Base-by-base conservation (phyloP, 35 echinoderm and acorn worm species). In the Anneissia japonica region DNA sequence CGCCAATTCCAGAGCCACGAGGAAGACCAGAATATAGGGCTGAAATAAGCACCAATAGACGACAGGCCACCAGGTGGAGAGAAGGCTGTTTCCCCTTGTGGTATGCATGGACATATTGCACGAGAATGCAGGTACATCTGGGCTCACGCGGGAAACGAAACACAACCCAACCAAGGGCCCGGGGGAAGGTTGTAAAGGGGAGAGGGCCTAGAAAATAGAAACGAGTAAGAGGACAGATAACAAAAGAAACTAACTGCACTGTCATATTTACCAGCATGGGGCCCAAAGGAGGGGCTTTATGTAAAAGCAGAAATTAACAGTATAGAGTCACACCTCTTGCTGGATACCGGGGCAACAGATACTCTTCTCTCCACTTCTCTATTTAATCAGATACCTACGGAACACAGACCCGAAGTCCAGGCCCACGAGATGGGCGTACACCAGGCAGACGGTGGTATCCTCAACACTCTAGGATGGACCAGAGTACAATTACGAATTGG, bases 221-320 rank as follows among this genome's bases (percentile, higher is more conserved):
- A 30, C 26, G 12, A 46, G 32, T 21, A 32, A 14, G 14, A 14
- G 13, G 16, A 17, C 13, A 14, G 16, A 79, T 14, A 32, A 43
- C 39, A 46, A 17, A 43, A 55, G 45, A 30, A 75, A 77, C 30
- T 34, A 86, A 34, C 55, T 73, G n/a, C 84, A 19, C 5, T 4
- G n/a, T n/a, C n/a, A n/a, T 26, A 64, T 26, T 23, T 12, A 26
- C 55, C 55, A 12, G 14, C 30, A 43, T 34, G 19, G 2, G 86
- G 46, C n/a, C 64, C 86, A 79, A 87, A 80, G 81, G 64, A 87
- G 46, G 86, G 86, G 30, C 32, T 87, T 21, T 87, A 80, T 33
- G 38, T 80, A 35, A 23, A 4, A 80, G 86, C 75, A 0, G 31
- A 46, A 33, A 10, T 87, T 9, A 35, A 77, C 9, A 34, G 37